Evolutionary conservation across 2,888 invertebrate genomes (phyloP).

Genomic region (Taphrorychus bicolor): DNA sequence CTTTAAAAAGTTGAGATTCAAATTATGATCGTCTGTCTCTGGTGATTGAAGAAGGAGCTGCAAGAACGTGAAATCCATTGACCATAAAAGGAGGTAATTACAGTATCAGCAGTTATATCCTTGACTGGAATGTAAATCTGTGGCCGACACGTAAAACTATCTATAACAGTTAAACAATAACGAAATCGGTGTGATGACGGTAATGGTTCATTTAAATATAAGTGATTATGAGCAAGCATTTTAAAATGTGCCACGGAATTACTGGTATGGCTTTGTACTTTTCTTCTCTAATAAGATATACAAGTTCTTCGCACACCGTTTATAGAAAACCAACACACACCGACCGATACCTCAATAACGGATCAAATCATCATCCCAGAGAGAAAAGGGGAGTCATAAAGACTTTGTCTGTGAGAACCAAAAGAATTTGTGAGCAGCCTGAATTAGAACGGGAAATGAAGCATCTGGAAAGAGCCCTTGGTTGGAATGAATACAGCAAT

Average conservation of each 20-base stretch:
- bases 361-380: no score
- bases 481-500: no score
- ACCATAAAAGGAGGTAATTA: background rate
- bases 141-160: background rate
- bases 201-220: background rate
- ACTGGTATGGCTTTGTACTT: background rate
- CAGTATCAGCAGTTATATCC: background rate
- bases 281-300: background rate
- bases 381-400: no score
- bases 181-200: background rate
- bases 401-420: no score
- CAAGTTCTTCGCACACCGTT: no score
- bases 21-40: background rate
- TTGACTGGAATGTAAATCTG: background rate
- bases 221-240: background rate
- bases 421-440: no score
- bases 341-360: no score
- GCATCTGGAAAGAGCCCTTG: no score
- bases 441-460: no score
- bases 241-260: background rate
- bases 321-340: no score
- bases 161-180: background rate
- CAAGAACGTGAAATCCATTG: background rate
- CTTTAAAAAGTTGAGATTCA: background rate
- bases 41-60: background rate